Percentiles rank a stretch among this genome's conserved stretches.
phyloP scores from a whole-genome alignment of 1,140 invertebrate species.

The Oncopodura yosiiana region DNA sequence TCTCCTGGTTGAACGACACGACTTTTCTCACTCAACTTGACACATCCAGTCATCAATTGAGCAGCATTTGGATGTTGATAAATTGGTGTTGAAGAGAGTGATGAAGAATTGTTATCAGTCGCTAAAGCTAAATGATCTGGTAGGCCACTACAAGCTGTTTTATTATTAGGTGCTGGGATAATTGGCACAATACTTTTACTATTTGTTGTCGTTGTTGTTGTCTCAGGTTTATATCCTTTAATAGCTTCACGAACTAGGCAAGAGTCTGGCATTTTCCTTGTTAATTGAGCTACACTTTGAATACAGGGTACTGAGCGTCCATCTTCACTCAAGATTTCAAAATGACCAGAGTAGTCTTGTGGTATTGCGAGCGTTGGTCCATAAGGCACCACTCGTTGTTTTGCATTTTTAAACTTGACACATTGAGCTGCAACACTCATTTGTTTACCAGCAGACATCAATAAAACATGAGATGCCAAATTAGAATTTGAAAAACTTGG shows the following conservation, averaged over 20 bases:
- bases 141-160: neutral
- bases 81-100: neutral
- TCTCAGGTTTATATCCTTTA: constrained; percentile 53
- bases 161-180: too few relatives aligned
- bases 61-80: neutral
- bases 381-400: constrained; percentile 56
- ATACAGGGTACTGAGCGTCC: constrained; percentile 78
- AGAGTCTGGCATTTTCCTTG: constrained; percentile 62
- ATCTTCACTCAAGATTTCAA: constrained; percentile 87
- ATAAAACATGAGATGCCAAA: constrained; percentile 68
- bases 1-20: constrained; percentile 64
- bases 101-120: neutral
- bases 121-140: neutral
- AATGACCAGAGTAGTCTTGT: constrained; percentile 79
- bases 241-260: constrained; percentile 77
- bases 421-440: constrained; percentile 77
- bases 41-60: neutral
- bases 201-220: constrained; percentile 7
- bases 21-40: constrained; percentile 52
- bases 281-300: constrained; percentile 71
- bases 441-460: constrained; percentile 68
- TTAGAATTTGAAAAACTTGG: constrained; percentile 71
- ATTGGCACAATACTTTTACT: too few relatives aligned
- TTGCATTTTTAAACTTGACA: constrained; percentile 79
- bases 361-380: constrained; percentile 79